Evolutionary conservation across 2,113 vertebrate species (phyloP), one percentile per base, ranked within the genome.

Genomic region (Aldabrachelys gigantea): DNA sequence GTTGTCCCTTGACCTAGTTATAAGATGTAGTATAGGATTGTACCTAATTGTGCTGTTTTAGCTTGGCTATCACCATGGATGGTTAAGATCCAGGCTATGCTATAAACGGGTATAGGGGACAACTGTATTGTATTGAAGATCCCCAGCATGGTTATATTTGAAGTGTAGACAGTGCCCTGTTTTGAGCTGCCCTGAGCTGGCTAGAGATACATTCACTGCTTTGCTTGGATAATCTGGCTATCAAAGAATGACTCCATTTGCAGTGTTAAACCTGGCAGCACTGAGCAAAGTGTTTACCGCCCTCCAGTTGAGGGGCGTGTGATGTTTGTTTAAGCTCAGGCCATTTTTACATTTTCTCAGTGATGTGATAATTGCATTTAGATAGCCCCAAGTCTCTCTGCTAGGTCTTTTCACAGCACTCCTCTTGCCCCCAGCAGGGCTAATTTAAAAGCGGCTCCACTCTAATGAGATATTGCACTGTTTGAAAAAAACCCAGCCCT

Each of bases 311-410:
- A 95, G 96, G 95, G 95, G 97, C 69, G 95, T 91, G 96, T 84
- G 95, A 52, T 98, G 98, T 98, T 98, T 98, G 97, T 96, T 98
- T 97, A 98, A 98, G 95, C 92, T 76, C 94, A 47, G 94, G 88
- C 92, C 92, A 87, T 94, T 96, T 97, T 97, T 96, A 82, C 97
- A 83, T 97, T 97, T 98, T 98, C 96, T 41, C 97, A 98, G 96
- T 94, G 97, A 98, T 98, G 97, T 97, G 98, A 96, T 98, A 98
- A 98, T 98, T 98, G 97, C 97, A 89, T 98, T 97, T 97, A 97
- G 97, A 98, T 98, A 97, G 97, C 84, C 87, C 93, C 91, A 95
- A 97, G 95, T 97, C 94, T 97, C 94, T 96, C 90, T 83, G 92
- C 96, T 95, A 94, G 90, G 94, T 89, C 38, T 96, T 80, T 94